Evolutionary conservation across 2,888 invertebrate species (phyloP).

Genomic region (Drosophila formosana): DNA sequence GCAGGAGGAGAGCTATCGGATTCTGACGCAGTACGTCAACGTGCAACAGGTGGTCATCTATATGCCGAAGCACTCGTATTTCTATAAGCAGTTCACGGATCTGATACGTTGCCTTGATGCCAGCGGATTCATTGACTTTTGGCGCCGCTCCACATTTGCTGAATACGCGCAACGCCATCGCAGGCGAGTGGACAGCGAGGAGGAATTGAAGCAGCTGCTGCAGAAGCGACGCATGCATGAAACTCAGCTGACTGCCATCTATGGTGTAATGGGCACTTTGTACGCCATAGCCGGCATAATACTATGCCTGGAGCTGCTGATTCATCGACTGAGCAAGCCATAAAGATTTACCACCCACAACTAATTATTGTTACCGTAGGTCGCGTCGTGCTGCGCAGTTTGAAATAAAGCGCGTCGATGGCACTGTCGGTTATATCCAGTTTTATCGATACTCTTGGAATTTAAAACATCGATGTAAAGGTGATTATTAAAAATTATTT

Average conservation of each 20-base stretch:
- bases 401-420: too few relatives aligned
- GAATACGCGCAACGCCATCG: slow-evolving; percentile 15
- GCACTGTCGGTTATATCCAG: too few relatives aligned
- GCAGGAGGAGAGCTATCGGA: slow-evolving; percentile 26
- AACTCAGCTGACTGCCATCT: slow-evolving; percentile 47
- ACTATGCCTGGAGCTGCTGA: slow-evolving; percentile 38
- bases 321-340: neutral
- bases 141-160: slow-evolving; percentile 45
- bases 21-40: slow-evolving; percentile 51
- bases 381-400: too few relatives aligned
- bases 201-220: neutral
- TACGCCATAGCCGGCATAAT: slow-evolving; percentile 41
- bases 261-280: slow-evolving; percentile 37
- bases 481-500: too few relatives aligned
- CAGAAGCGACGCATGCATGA: slow-evolving; percentile 16
- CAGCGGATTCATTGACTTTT: slow-evolving; percentile 61
- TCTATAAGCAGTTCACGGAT: slow-evolving; percentile 58
- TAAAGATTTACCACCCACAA: neutral
- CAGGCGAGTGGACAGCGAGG: neutral
- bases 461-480: too few relatives aligned
- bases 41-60: slow-evolving; percentile 65
- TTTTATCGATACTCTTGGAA: too few relatives aligned
- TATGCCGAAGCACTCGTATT: slow-evolving; percentile 73
- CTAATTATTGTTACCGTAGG: too few relatives aligned
- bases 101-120: slow-evolving; percentile 50